Percentiles rank a stretch among this genome's conserved stretches.
These are phyloP conservation scores for Liparis tanakae DNA, from an alignment of 2,797 vertebrate species.

Conservation along the genomic window DNA sequence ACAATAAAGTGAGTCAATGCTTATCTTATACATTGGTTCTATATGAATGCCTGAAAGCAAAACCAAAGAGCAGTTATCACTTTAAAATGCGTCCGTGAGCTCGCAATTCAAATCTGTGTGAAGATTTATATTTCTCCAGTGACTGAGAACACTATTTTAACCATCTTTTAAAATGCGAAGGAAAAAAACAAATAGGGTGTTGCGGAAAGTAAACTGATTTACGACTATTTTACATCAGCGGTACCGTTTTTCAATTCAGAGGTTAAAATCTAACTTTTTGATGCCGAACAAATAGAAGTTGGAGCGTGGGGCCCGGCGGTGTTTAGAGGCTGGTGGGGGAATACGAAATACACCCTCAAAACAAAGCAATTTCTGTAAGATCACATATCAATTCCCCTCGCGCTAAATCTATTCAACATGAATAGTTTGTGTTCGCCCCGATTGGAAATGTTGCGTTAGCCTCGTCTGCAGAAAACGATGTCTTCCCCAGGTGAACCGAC, in stretches of 20 bases:
- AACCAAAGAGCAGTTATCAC: background rate
- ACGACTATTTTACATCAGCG: slow-evolving; percentile 12
- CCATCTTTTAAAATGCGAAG: background rate
- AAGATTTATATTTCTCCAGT: background rate
- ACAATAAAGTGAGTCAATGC: no score
- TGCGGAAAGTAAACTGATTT: background rate
- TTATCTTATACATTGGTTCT: background rate
- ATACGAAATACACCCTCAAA: slow-evolving; percentile 50
- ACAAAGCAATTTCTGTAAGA: slow-evolving; percentile 72
- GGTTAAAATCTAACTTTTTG: slow-evolving; percentile 34
- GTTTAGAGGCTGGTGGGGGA: slow-evolving; percentile 48
- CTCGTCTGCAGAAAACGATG: slow-evolving; percentile 42
- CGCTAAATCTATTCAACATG: slow-evolving; percentile 68
- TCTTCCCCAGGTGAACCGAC: slow-evolving; percentile 40
- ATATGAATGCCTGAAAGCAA: slow-evolving; percentile 1
- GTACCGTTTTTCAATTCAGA: background rate
- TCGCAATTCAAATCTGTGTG: background rate
- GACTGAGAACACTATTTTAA: background rate
- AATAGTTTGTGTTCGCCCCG: slow-evolving; percentile 57
- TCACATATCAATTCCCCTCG: slow-evolving; percentile 58
- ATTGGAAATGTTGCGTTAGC: slow-evolving; percentile 50
- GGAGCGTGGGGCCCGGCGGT: slow-evolving; percentile 29
- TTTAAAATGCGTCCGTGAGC: background rate
- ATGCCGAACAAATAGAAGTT: slow-evolving; percentile 54
- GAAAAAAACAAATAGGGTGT: background rate